A percentile compares a stretch with the other conserved stretches of the same genome.
phyloP scores from a whole-genome alignment of 2,888 invertebrate genomes.

The Cosmia trapezina region DNA sequence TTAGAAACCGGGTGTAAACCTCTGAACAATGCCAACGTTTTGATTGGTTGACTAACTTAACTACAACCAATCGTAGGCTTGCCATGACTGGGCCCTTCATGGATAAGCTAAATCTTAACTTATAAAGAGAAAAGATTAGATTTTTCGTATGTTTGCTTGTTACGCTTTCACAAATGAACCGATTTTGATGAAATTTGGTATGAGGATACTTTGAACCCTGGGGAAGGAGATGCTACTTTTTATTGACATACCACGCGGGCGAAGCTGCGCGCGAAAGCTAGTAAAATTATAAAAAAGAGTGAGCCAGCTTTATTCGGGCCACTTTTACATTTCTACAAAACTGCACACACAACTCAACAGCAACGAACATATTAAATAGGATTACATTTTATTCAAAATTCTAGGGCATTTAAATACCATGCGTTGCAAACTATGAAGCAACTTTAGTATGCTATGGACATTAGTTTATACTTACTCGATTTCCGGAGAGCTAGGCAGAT shows the following conservation, averaged over 20 bases:
- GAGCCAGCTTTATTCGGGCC: background rate
- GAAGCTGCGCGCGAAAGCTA: too few species aligned
- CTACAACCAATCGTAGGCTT: background rate
- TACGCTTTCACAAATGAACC: too few species aligned
- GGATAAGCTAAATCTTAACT: too few species aligned
- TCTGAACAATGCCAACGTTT: background rate
- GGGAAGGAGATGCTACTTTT: too few species aligned
- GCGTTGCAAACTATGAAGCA: conserved; percentile 67
- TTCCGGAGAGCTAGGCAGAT: conserved; percentile 92
- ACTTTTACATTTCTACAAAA: background rate
- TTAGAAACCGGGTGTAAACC: background rate
- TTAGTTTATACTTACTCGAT: conserved; percentile 91
- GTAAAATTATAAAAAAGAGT: too few species aligned
- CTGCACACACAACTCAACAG: conserved; percentile 6
- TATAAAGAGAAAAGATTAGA: too few species aligned
- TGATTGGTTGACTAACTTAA: background rate
- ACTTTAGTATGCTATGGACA: conserved; percentile 54
- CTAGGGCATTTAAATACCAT: conserved; percentile 66
- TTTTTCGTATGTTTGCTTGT: too few species aligned
- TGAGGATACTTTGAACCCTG: too few species aligned
- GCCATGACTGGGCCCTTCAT: background rate
- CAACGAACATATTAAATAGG: conserved; percentile 46
- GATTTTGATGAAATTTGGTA: too few species aligned
- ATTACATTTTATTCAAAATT: conserved; percentile 60
- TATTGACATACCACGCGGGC: too few species aligned